These are phyloP conservation scores for Remorina albescens DNA, from an alignment of 2,797 vertebrate genomes.

Conservation along the genomic window DNA sequence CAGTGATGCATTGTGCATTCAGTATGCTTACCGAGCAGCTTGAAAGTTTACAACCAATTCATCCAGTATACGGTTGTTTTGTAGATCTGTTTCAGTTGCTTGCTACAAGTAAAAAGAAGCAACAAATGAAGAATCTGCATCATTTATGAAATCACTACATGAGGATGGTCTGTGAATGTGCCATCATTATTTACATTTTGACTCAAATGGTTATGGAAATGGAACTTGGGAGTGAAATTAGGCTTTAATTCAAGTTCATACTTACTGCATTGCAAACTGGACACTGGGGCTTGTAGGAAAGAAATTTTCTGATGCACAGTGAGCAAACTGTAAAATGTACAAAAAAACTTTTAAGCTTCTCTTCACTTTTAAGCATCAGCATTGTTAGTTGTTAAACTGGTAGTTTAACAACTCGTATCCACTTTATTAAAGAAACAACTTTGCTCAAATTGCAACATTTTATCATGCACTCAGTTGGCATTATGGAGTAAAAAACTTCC, in stretches of 20 bases:
- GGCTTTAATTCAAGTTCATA: slow-evolving; percentile 45
- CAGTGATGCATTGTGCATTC: background rate
- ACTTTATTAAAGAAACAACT: too few species aligned
- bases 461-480: too few species aligned
- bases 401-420: too few species aligned
- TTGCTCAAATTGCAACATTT: too few species aligned
- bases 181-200: too few species aligned
- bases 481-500: too few species aligned
- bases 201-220: slow-evolving; percentile 11
- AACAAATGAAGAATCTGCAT: background rate
- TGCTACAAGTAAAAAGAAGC: slow-evolving; percentile 76
- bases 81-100: slow-evolving; percentile 90
- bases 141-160: background rate
- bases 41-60: slow-evolving; percentile 90
- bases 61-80: slow-evolving; percentile 92
- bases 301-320: slow-evolving; percentile 94
- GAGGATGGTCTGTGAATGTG: background rate
- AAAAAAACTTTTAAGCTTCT: background rate
- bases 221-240: background rate
- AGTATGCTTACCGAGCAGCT: slow-evolving; percentile 87
- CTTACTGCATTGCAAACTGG: slow-evolving; percentile 93
- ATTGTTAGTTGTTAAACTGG: too few species aligned
- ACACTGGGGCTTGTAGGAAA: slow-evolving; percentile 93
- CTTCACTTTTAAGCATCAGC: too few species aligned
- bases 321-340: slow-evolving; percentile 90